Conservation (phyloP, 2,113 vertebrate genomes). For the Etia nguti region DNA sequence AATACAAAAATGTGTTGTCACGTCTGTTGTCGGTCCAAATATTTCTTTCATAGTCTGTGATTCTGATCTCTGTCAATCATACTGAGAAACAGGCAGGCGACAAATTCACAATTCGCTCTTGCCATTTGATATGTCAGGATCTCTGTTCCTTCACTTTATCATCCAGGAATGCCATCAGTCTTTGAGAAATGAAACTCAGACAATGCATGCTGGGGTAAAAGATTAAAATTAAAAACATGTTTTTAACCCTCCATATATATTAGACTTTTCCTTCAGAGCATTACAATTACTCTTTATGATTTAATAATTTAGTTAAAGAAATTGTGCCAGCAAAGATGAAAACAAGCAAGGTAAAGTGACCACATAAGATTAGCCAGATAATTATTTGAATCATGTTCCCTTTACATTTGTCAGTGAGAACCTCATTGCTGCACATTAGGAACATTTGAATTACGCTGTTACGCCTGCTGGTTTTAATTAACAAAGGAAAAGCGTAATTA, state of each 20-base stretch:
- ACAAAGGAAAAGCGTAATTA: neutral
- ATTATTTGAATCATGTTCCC: neutral
- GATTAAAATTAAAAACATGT: neutral
- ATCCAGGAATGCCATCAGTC: neutral
- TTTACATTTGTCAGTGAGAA: neutral
- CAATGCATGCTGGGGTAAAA: neutral
- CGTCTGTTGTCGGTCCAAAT: neutral
- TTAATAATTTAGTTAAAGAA: neutral
- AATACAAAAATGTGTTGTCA: neutral
- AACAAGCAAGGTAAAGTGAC: neutral
- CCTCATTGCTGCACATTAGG: neutral
- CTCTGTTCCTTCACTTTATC: neutral
- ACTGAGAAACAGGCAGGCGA: fast-evolving
- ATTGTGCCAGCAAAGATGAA: neutral
- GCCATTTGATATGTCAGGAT: neutral
- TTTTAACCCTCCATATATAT: neutral
- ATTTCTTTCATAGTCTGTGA: neutral
- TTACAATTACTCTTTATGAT: neutral
- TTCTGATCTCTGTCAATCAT: neutral
- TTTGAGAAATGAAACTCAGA: neutral
- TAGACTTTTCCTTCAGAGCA: neutral
- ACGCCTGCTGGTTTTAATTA: neutral
- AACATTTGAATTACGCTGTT: neutral
- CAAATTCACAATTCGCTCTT: fast-evolving
- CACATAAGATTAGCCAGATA: neutral